These are phyloP conservation scores for Keiferia lycopersicella DNA, from an alignment of 2,888 invertebrate species.

Conservation along the genomic window DNA sequence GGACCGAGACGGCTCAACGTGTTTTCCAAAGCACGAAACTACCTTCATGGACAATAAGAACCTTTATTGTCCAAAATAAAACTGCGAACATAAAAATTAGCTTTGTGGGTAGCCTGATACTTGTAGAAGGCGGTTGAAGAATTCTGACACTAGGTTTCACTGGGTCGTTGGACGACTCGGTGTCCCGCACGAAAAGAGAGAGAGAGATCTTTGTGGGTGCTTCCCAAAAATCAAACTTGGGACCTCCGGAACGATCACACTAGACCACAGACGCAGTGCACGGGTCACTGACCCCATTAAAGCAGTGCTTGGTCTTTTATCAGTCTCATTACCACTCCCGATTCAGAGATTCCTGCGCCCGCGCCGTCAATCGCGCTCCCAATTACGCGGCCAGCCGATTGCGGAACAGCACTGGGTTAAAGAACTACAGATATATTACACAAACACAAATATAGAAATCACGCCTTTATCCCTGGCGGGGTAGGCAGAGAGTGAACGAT, in stretches of 20 bases:
- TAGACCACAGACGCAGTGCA: not conserved
- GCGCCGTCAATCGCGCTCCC: constrained; percentile 36
- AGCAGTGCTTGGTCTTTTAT: constrained; percentile 34
- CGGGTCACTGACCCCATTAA: constrained; percentile 9
- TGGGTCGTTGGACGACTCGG: not conserved
- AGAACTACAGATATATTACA: not conserved
- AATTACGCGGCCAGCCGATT: constrained; percentile 32
- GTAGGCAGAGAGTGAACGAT: too few relatives aligned
- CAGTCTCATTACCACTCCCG: constrained; percentile 46
- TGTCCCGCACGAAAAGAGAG: too few relatives aligned
- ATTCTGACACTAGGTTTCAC: not conserved
- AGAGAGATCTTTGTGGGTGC: too few relatives aligned
- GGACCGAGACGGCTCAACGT: too few relatives aligned
- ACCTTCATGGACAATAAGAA: too few relatives aligned
- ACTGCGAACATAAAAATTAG: too few relatives aligned
- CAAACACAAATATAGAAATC: too few relatives aligned
- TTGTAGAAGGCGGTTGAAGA: too few relatives aligned
- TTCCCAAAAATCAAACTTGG: not conserved
- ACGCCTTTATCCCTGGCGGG: too few relatives aligned
- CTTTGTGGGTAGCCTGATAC: too few relatives aligned
- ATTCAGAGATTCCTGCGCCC: constrained; percentile 42
- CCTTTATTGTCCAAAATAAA: too few relatives aligned
- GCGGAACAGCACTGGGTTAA: not conserved
- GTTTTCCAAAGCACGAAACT: not conserved
- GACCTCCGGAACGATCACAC: not conserved